Percentiles rank a stretch among this genome's conserved stretches.
Conservation (phyloP, 2,888 invertebrate genomes). For the Bursaphelenchus okinawaensis region DNA sequence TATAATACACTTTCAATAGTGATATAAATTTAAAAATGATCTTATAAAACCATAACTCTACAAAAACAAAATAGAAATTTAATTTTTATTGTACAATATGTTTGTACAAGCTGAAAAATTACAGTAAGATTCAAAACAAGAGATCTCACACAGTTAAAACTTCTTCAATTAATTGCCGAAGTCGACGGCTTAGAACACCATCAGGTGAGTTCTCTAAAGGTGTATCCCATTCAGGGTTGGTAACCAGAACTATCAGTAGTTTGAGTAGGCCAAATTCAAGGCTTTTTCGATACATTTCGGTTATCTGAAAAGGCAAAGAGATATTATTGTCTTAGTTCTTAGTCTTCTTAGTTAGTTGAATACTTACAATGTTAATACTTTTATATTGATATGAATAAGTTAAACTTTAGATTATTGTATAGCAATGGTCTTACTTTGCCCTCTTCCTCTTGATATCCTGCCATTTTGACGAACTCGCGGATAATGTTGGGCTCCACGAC, state of each 20-base stretch:
- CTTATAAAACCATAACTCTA: too few relatives aligned
- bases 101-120: not conserved
- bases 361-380: too few relatives aligned
- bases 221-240: constrained; percentile 15
- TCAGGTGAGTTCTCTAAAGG: constrained; percentile 4
- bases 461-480: constrained; percentile 3
- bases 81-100: not conserved
- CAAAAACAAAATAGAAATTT: too few relatives aligned
- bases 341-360: too few relatives aligned
- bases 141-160: constrained; percentile 2
- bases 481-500: not conserved
- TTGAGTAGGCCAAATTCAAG: constrained; percentile 15
- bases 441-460: not conserved
- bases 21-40: too few relatives aligned
- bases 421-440: not conserved
- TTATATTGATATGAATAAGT: too few relatives aligned
- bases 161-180: constrained; percentile 15
- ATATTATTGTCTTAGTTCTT: too few relatives aligned
- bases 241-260: constrained; percentile 14
- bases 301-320: constrained; percentile 9
- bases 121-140: too few relatives aligned
- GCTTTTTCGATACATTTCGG: constrained; percentile 7
- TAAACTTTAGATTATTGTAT: too few relatives aligned
- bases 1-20: too few relatives aligned
- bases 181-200: constrained; percentile 6